Evolutionary conservation across 2,888 invertebrate species (phyloP).

Genomic region (Hydrotaea diabolus): DNA sequence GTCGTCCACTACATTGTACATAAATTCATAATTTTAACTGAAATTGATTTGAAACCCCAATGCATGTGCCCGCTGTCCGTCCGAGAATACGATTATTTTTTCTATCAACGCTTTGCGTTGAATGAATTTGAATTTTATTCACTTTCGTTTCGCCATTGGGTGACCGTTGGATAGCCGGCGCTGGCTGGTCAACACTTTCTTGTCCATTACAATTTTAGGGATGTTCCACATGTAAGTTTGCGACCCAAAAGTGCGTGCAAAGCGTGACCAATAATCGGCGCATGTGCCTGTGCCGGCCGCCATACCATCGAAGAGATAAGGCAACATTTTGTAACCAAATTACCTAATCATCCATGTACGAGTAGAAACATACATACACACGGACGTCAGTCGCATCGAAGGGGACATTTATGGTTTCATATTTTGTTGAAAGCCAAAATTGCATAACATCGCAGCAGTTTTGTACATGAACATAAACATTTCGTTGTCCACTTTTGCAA

Average conservation of each 20-base stretch:
- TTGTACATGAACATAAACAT: too few relatives aligned
- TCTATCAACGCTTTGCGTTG: constrained; percentile 26
- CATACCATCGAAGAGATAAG: constrained; percentile 24
- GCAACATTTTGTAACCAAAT: constrained; percentile 50
- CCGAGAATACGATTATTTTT: constrained; percentile 1
- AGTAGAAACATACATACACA: background rate
- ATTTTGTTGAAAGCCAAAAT: constrained; percentile 39
- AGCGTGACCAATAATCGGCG: constrained; percentile 20
- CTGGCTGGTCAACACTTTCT: constrained; percentile 39
- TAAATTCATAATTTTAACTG: constrained; percentile 61
- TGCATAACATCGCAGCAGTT: constrained; percentile 44
- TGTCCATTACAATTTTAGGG: constrained; percentile 43
- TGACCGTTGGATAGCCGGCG: background rate
- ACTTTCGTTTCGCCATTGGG: constrained; percentile 57
- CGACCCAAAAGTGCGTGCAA: constrained; percentile 45
- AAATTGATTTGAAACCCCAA: constrained; percentile 29
- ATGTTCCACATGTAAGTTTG: constrained; percentile 37
- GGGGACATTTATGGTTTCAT: constrained; percentile 53
- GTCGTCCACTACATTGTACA: constrained; percentile 19
- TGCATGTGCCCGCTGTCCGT: background rate
- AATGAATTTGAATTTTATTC: constrained; percentile 52
- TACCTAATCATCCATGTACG: constrained; percentile 13
- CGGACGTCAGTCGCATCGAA: background rate
- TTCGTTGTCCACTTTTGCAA: too few relatives aligned
- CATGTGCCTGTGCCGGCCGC: constrained; percentile 6